Evolutionary conservation across 2,888 invertebrate genomes (phyloP).

Genomic region (Cantharis lateralis): DNA sequence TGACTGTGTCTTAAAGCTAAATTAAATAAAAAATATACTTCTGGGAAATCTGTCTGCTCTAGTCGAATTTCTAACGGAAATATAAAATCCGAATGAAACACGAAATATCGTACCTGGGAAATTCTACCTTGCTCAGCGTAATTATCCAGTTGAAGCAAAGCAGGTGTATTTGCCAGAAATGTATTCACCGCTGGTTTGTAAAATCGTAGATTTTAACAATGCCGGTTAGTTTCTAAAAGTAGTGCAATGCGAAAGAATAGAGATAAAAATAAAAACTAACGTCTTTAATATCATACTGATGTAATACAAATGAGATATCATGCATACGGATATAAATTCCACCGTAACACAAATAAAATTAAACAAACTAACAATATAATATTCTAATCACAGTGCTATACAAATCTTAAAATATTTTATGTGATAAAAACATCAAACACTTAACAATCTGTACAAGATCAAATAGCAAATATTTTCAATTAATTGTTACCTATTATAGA

Average conservation of each 20-base stretch:
- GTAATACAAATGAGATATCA: slow-evolving; percentile 42
- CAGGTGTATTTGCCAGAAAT: too few relatives aligned
- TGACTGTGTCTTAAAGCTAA: too few relatives aligned
- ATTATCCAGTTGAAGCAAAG: too few relatives aligned
- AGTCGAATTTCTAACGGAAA: too few relatives aligned
- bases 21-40: too few relatives aligned
- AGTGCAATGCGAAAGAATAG: neutral
- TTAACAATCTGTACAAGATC: slow-evolving; percentile 37
- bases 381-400: slow-evolving; percentile 53
- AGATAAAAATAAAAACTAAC: slow-evolving; percentile 43
- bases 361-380: slow-evolving; percentile 39
- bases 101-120: too few relatives aligned
- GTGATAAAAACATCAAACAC: slow-evolving; percentile 47
- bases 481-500: slow-evolving; percentile 31
- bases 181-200: too few relatives aligned
- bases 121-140: too few relatives aligned
- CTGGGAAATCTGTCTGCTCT: too few relatives aligned
- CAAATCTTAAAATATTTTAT: slow-evolving; percentile 37
- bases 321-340: slow-evolving; percentile 42
- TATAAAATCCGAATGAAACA: too few relatives aligned
- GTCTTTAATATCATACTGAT: slow-evolving; percentile 43
- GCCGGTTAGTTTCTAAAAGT: too few relatives aligned
- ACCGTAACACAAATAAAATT: slow-evolving; percentile 18
- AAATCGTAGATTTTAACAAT: too few relatives aligned
- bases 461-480: slow-evolving; percentile 21